Evolutionary conservation across 2,888 invertebrate species (phyloP).

Genomic region (Thereva unica): DNA sequence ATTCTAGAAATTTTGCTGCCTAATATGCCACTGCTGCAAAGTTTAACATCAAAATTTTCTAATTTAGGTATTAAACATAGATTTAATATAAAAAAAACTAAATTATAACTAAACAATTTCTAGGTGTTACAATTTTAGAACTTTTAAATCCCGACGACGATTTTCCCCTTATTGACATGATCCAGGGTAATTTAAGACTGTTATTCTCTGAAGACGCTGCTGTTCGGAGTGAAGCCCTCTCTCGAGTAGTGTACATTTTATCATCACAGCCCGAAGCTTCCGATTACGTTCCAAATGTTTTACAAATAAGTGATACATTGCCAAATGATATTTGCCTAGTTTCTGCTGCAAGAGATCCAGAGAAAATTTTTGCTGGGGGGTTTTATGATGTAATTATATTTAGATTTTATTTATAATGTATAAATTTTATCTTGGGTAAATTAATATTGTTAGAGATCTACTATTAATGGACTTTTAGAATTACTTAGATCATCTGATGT

Average conservation of each 20-base stretch:
- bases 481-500: slow-evolving; percentile 49
- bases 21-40: slow-evolving; percentile 49
- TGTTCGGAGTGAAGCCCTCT: slow-evolving; percentile 49
- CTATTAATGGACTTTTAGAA: slow-evolving; percentile 46
- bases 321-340: slow-evolving; percentile 49
- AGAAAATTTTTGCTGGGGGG: slow-evolving; percentile 47
- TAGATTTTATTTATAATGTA: background rate
- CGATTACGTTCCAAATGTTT: slow-evolving; percentile 46
- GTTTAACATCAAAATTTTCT: slow-evolving; percentile 43
- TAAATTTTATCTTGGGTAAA: slow-evolving; percentile 2
- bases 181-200: slow-evolving; percentile 51
- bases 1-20: slow-evolving; percentile 47
- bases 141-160: slow-evolving; percentile 50
- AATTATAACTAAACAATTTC: slow-evolving; percentile 10
- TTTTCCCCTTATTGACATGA: slow-evolving; percentile 44
- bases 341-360: slow-evolving; percentile 45
- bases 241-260: slow-evolving; percentile 48
- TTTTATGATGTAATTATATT: slow-evolving; percentile 43
- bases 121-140: slow-evolving; percentile 44
- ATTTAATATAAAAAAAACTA: slow-evolving; percentile 1
- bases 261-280: slow-evolving; percentile 43
- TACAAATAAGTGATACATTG: slow-evolving; percentile 47
- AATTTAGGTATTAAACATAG: slow-evolving; percentile 38
- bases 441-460: slow-evolving; percentile 26
- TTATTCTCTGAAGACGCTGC: slow-evolving; percentile 48